Evolutionary conservation across 53 echinoderm and acorn worm species (phyloP), one percentile per base, ranked within the genome.

Genomic region (Arbacia lixula): DNA sequence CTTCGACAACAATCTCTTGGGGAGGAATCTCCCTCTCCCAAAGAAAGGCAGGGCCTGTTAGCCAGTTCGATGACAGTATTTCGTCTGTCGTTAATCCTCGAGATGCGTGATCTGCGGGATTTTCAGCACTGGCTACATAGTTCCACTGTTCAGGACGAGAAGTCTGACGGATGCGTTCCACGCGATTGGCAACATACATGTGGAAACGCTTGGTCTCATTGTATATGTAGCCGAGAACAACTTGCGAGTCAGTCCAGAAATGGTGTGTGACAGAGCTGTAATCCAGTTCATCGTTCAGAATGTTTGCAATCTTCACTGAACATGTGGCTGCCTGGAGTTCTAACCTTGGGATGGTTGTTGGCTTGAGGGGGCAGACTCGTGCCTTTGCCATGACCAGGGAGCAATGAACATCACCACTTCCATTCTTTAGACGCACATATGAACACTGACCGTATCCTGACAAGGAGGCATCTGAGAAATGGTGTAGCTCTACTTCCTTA

Each of bases 161-260:
- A 3, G 27, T 52, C 3, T 80, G 65, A 66, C 88, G 49, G 72
- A 92, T 92, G 24, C 66, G 60, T 22, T 92, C 88, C 20, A 92
- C 87, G 63, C 92, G 46, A 55, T 92, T 92, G 19, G 89, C 92
- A 0, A 92, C 86, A 68, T 54, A 92, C 17, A 68, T 76, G 57
- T 92, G 89, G 71, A 89, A 89, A 31, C 84, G 53, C 29, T 51
- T 22, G 11, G 89, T 53, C 12, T 92, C 86, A 64, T 89, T 92
- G 46, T 64, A 54, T 17, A 92, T 83, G 76, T 92, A 92, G 3
- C 87, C 86, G 9, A 92, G 9, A 26, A 92, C 89, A 2, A 89
- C 92, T 38, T 83, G 66, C 5, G 86, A 86, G 42, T 92, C 89
- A 6, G 89, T 92, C 89, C 89, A 92, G 60, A 61, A 90, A n/a